phyloP scores from a whole-genome alignment of 2,888 invertebrate genomes.

The Drosophila putrida region DNA sequence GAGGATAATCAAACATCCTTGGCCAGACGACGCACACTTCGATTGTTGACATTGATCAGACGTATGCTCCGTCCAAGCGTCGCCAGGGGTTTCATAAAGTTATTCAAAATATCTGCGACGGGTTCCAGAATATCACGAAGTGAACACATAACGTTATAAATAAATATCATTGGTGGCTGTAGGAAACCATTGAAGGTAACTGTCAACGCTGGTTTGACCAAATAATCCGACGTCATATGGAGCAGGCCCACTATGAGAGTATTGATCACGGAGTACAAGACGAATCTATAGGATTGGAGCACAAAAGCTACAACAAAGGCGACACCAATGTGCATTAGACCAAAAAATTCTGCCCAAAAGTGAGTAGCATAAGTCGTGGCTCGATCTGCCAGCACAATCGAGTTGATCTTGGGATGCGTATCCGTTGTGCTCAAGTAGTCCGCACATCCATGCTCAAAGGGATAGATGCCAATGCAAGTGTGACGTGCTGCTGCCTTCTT shows the following conservation, averaged over 20 bases:
- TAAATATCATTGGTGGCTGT: conserved; percentile 89
- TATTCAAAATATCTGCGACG: conserved; percentile 87
- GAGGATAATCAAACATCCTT: conserved; percentile 64
- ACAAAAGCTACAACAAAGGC: conserved; percentile 88
- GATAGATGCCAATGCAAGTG: conserved; percentile 88
- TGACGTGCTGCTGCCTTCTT: conserved; percentile 60
- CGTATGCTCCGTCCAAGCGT: conserved; percentile 76
- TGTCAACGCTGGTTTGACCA: conserved; percentile 89
- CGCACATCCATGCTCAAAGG: conserved; percentile 89
- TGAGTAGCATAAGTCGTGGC: conserved; percentile 87
- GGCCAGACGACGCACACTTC: conserved; percentile 60
- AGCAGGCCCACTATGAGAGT: conserved; percentile 88
- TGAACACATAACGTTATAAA: conserved; percentile 88
- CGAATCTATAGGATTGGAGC: conserved; percentile 87
- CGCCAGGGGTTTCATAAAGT: conserved; percentile 83
- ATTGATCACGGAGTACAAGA: conserved; percentile 87
- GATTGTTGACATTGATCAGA: conserved; percentile 76
- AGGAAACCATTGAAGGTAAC: conserved; percentile 88
- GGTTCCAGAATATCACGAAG: conserved; percentile 88
- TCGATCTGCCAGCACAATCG: conserved; percentile 87
- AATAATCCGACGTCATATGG: conserved; percentile 89
- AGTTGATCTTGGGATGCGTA: conserved; percentile 87
- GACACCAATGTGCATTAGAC: conserved; percentile 87
- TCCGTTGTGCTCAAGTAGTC: conserved; percentile 89
- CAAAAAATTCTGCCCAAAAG: conserved; percentile 90